These are phyloP conservation scores for Xenopus tropicalis DNA, from an alignment of 2,113 vertebrate genomes.

Conservation along the genomic window DNA sequence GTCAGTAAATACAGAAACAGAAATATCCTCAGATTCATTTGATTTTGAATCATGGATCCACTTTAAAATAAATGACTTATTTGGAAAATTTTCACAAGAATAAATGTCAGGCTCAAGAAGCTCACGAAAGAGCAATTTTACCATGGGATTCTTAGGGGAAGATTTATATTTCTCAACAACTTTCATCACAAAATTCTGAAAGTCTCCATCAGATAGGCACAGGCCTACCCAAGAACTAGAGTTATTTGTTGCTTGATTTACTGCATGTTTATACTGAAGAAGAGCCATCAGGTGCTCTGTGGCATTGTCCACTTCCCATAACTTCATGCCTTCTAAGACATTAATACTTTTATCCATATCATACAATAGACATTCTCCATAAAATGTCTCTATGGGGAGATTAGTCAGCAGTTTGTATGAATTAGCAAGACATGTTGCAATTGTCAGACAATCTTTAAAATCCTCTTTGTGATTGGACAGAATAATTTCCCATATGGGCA, in stretches of 20 bases:
- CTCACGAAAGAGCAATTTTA: too few relatives aligned
- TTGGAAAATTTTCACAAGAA: too few relatives aligned
- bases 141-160: too few relatives aligned
- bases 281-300: slow-evolving; percentile 42
- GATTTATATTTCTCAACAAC: slow-evolving; percentile 30
- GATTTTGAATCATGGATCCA: too few relatives aligned
- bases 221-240: slow-evolving; percentile 49
- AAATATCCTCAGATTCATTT: too few relatives aligned
- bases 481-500: slow-evolving; percentile 63
- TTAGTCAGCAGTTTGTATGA: slow-evolving; percentile 30
- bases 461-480: slow-evolving; percentile 46
- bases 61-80: too few relatives aligned
- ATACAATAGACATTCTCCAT: slow-evolving; percentile 45
- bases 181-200: slow-evolving; percentile 56
- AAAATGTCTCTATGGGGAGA: fast-evolving
- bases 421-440: slow-evolving; percentile 47
- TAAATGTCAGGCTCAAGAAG: too few relatives aligned
- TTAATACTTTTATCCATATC: slow-evolving; percentile 32
- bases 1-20: too few relatives aligned
- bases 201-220: slow-evolving; percentile 51
- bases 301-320: slow-evolving; percentile 42
- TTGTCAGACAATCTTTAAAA: slow-evolving; percentile 41
- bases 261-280: slow-evolving; percentile 46
- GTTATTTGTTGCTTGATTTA: slow-evolving; percentile 43
- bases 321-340: slow-evolving; percentile 43